phyloP scores from a whole-genome alignment of 1,140 invertebrate species.

The Bombyx mandarina region DNA sequence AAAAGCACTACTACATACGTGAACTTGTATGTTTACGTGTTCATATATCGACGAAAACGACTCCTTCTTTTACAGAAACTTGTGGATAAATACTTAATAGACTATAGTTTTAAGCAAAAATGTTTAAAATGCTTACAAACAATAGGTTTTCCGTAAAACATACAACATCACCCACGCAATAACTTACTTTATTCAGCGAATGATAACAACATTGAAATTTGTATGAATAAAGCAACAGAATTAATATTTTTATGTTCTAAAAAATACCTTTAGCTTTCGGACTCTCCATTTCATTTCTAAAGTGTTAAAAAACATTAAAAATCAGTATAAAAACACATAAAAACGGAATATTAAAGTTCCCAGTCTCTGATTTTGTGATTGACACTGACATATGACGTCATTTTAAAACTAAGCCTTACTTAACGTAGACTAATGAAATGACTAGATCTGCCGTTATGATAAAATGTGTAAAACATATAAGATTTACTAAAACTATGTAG shows the following conservation, averaged over 20 bases:
- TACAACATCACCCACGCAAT: conserved; percentile 49
- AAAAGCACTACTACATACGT: too few relatives aligned
- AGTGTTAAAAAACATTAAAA: conserved; percentile 24
- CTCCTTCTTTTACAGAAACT: too few relatives aligned
- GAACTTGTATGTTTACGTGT: too few relatives aligned
- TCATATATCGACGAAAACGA: too few relatives aligned
- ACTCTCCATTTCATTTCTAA: conserved; percentile 57
- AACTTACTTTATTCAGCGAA: conserved; percentile 12
- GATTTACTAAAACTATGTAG: too few relatives aligned
- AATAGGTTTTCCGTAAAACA: conserved; percentile 46
- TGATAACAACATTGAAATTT: too few relatives aligned
- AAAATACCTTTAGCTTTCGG: conserved; percentile 39
- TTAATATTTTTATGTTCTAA: not conserved
- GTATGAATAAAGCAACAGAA: too few relatives aligned
- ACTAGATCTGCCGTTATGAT: too few relatives aligned
- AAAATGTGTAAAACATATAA: too few relatives aligned
- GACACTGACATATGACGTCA: conserved; percentile 5
- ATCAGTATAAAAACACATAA: conserved; percentile 21
- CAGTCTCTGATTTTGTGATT: not conserved
- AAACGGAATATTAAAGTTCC: conserved; percentile 10
- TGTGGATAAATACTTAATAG: too few relatives aligned
- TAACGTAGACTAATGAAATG: too few relatives aligned
- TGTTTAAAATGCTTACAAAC: conserved; percentile 24
- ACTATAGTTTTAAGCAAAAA: too few relatives aligned
- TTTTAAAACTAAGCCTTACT: not conserved